These are phyloP conservation scores for Eupithecia dodoneata DNA, from an alignment of 2,888 invertebrate species.

Conservation along the genomic window DNA sequence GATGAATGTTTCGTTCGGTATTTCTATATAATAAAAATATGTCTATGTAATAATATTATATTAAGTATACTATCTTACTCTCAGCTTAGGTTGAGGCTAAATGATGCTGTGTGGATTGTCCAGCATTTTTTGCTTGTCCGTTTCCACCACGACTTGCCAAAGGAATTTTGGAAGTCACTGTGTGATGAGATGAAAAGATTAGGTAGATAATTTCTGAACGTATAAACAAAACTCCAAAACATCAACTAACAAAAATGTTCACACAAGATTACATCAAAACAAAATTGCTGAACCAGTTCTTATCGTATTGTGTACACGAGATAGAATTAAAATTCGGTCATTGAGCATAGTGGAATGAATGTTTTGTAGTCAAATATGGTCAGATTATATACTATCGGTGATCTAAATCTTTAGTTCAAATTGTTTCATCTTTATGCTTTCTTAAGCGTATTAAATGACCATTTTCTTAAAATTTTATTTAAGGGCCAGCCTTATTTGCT, in stretches of 20 bases:
- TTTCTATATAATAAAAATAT: too few species aligned
- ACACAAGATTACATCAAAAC: constrained; percentile 35
- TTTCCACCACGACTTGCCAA: neutral
- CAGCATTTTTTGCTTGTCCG: too few species aligned
- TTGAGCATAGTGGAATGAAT: constrained; percentile 32
- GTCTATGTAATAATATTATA: too few species aligned
- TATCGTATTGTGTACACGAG: constrained; percentile 33
- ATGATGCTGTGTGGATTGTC: too few species aligned
- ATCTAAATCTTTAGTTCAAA: constrained; percentile 59
- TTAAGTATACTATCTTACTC: too few species aligned
- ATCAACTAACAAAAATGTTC: constrained; percentile 25
- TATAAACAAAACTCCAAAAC: neutral
- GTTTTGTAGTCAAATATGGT: constrained; percentile 47
- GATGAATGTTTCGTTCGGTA: too few species aligned
- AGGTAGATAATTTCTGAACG: neutral
- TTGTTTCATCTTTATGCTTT: constrained; percentile 64
- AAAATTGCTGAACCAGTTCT: constrained; percentile 19
- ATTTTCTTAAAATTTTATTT: constrained; percentile 55
- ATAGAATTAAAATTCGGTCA: constrained; percentile 37
- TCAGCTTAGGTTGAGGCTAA: too few species aligned
- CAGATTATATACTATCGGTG: constrained; percentile 53
- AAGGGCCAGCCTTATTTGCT: constrained; percentile 47
- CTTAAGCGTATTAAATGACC: constrained; percentile 68
- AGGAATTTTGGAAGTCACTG: neutral
- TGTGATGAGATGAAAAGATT: neutral